Percentiles rank a stretch among this genome's conserved stretches.
These are phyloP conservation scores for Magallana angulata DNA, from an alignment of 1,140 invertebrate species.

Conservation along the genomic window DNA sequence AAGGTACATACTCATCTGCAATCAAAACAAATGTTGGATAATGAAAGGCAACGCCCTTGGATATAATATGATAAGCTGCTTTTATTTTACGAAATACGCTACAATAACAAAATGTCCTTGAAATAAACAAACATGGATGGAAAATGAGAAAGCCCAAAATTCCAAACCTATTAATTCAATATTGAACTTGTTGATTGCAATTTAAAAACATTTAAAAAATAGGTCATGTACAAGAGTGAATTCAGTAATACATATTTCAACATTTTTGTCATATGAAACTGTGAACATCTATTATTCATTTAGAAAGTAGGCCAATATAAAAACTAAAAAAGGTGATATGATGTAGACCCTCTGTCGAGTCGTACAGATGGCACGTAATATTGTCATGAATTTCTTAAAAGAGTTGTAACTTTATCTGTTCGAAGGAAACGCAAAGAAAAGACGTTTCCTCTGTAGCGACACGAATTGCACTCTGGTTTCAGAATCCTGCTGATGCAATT, in stretches of 20 bases:
- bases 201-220: neutral
- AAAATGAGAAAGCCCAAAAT: too few relatives aligned
- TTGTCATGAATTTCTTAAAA: too few relatives aligned
- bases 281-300: neutral
- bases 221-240: neutral
- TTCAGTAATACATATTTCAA: neutral
- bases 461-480: conserved; percentile 17
- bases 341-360: too few relatives aligned
- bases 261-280: neutral
- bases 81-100: neutral
- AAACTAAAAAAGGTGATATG: too few relatives aligned
- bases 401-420: neutral
- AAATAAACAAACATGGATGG: neutral
- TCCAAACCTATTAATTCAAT: too few relatives aligned
- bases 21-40: conserved; percentile 2
- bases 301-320: neutral
- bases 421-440: neutral
- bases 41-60: neutral
- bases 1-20: conserved; percentile 52
- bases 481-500: neutral
- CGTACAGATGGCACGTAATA: too few relatives aligned
- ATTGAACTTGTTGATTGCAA: neutral
- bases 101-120: neutral
- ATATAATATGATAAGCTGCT: neutral
- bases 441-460: conserved; percentile 2